Evolutionary conservation across 2,888 invertebrate species (phyloP), one percentile per base, ranked within the genome.

Genomic region (Blastobasis adustella): DNA sequence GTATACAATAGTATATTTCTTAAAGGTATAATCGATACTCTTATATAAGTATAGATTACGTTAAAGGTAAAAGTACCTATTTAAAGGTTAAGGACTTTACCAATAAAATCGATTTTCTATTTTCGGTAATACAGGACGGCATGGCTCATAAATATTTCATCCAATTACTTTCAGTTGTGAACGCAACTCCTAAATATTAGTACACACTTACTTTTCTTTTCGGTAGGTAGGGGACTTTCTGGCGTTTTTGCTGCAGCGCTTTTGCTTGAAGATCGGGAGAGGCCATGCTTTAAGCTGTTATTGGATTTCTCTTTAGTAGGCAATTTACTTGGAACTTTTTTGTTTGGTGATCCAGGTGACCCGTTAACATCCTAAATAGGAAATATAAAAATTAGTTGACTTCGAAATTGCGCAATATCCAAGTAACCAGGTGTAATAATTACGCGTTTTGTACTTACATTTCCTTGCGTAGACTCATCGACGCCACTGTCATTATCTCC

Each of bases 401-500:
- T n/a, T 54, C 37, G 10, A 45, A 38, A 38, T 23, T 45, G n/a
- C n/a, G n/a, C n/a, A n/a, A n/a, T n/a, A n/a, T n/a, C n/a, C 37
- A 0, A 43, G 37, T 41, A 47, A 46, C 23, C 23, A 23, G 23
- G 23, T 23, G 23, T 3, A 45, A 40, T 49, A 48, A 51, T 23
- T 38, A 8, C 5, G 9, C 10, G 42, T 8, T 9, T 5, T 39
- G 5, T 61, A 89, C 93, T 91, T 86, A 95, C 94, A 87, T 93
- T 92, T 81, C 93, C 93, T 81, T 94, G 94, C 51, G 93, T 94
- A 53, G 93, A 92, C 77, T 95, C 95, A 76, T 95, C 94, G 39
- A 94, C 94, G 46, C 94, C 95, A 71, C 94, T 95, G 67, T 95
- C 95, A 66, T 95, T 95, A 75, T 94, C 95, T 42, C 94, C 93